Evolutionary conservation across 2,113 vertebrate genomes (phyloP), one percentile per base, ranked within the genome.

Genomic region (Thalassarche chlororhynchos): DNA sequence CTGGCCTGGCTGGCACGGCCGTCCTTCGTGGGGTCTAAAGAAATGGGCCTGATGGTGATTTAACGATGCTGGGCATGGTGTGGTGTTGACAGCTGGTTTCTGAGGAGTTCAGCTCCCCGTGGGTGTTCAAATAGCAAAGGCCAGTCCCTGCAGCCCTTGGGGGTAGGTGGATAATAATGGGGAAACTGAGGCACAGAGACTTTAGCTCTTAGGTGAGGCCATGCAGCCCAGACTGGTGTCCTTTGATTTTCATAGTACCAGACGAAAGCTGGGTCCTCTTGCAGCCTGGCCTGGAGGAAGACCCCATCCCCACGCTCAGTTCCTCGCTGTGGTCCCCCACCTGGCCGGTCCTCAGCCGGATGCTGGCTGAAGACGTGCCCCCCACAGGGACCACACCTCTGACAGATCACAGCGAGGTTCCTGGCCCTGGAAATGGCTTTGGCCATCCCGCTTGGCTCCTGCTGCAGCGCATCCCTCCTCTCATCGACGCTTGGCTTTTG

Each of bases 301-400:
- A 57, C 31, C 20, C 13, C 14, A 5, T 34, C 34, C 36, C 34
- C 16, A 8, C 18, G 26, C 18, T 31, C 19, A 20, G 19, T 40
- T 47, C 42, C 38, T 69, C 0, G 0, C 61, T 31, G 49, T 29
- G 21, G 42, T 66, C 34, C 40, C 64, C 14, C 8, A 17, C 44
- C 9, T 15, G 1, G 17, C 40, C 1, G 0, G 31, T 62, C 61
- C 57, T 87, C 2, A 1, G 25, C 21, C 2, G 2, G 31, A 21
- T 58, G 47, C 40, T 71, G 71, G 8, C 40, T 84, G 74, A 25
- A 58, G 60, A 80, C 1, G 0, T 32, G 31, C 11, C 6, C 23
- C 7, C 13, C 9, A 2, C 11, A 23, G 58, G 58, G 19, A 69
- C 38, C n/a, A 29, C 66, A 18, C 12, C 28, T 68, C 70, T 47